These are phyloP conservation scores for Chlorospingus flavigularis DNA, from an alignment of 2,797 vertebrate species.

Conservation along the genomic window DNA sequence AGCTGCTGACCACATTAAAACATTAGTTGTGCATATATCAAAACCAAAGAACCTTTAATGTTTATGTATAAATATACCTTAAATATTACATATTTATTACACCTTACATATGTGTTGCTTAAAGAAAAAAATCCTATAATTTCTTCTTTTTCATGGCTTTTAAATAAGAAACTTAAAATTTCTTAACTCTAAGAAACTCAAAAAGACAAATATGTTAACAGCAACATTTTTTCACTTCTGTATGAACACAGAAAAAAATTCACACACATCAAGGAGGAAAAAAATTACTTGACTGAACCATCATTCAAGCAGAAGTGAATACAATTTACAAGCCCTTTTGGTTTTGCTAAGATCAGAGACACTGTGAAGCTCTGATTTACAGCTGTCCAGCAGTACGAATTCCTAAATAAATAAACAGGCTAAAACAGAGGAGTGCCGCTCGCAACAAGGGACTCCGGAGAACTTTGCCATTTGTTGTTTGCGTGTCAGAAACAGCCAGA, in stretches of 20 bases:
- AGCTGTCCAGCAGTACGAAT: neutral
- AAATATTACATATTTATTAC: neutral
- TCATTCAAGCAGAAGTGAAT: slow-evolving; percentile 12
- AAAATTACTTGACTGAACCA: neutral
- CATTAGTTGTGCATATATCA: neutral
- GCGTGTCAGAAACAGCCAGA: neutral
- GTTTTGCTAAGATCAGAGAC: slow-evolving; percentile 17
- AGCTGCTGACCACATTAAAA: neutral
- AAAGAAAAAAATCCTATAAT: neutral
- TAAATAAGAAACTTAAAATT: neutral
- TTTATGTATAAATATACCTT: neutral
- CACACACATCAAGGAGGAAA: neutral
- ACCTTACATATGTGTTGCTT: neutral
- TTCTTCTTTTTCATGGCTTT: neutral
- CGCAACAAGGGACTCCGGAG: neutral
- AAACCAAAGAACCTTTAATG: neutral
- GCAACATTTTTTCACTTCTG: neutral
- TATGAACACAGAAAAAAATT: neutral
- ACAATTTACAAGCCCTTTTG: neutral
- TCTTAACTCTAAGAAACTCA: neutral
- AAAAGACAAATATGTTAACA: neutral
- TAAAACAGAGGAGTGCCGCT: neutral
- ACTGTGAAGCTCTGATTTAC: slow-evolving; percentile 29
- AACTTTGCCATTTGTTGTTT: neutral
- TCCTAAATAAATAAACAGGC: neutral